These are phyloP conservation scores for Anolis apletophallus DNA, from an alignment of 2,797 vertebrate genomes.

Conservation along the genomic window DNA sequence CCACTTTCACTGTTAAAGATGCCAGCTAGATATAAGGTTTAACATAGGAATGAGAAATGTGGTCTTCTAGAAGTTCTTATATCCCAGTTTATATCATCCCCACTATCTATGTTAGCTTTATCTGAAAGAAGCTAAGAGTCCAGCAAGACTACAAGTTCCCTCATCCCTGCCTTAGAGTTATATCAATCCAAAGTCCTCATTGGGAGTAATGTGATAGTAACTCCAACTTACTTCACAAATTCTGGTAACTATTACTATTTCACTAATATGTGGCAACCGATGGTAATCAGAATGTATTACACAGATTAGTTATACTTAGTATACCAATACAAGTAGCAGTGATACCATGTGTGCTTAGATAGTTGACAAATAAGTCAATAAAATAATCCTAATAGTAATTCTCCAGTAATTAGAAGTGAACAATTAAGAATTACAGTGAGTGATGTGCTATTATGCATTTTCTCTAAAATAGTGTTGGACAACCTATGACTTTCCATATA, in stretches of 20 bases:
- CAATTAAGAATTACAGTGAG: not conserved
- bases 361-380: not conserved
- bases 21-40: not conserved
- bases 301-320: not conserved
- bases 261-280: not conserved
- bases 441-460: not conserved
- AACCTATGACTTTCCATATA: not conserved
- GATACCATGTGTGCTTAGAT: not conserved
- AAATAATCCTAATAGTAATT: not conserved
- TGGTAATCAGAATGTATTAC: not conserved
- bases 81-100: not conserved
- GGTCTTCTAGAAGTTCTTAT: not conserved
- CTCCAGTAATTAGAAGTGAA: not conserved
- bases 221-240: not conserved
- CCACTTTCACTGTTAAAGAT: not conserved
- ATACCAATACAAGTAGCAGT: not conserved
- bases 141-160: not conserved
- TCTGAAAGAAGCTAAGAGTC: too few relatives aligned
- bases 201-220: not conserved
- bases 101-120: too few relatives aligned
- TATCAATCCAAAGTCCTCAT: not conserved
- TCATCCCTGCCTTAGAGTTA: not conserved
- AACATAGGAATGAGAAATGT: not conserved
- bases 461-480: not conserved
- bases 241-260: not conserved